Percentiles rank a stretch among this genome's conserved stretches.
These are phyloP conservation scores for Mormyrus lacerda DNA, from an alignment of 2,113 vertebrate species.

Conservation along the genomic window DNA sequence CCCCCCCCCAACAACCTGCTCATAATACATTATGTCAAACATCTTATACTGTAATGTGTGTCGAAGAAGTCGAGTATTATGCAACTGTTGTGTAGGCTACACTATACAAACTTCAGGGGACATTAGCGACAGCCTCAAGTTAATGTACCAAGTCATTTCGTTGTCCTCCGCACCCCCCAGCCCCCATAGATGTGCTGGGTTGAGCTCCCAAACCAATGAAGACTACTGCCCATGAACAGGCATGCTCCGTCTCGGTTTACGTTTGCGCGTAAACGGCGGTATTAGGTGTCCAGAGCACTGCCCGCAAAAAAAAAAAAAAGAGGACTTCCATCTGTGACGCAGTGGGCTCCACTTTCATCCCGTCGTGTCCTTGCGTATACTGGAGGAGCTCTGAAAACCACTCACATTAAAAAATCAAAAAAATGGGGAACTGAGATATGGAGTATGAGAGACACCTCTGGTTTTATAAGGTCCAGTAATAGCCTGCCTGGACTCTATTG, in stretches of 20 bases:
- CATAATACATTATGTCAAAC: background rate
- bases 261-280: background rate
- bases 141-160: background rate
- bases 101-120: constrained; percentile 4
- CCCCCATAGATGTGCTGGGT: background rate
- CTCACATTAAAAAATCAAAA: constrained; percentile 61
- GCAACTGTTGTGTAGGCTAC: background rate
- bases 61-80: background rate
- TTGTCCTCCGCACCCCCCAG: background rate
- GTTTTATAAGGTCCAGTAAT: constrained; percentile 34
- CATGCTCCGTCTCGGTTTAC: background rate
- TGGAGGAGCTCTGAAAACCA: constrained; percentile 40
- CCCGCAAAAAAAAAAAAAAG: background rate
- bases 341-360: background rate
- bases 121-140: background rate
- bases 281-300: background rate
- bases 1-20: background rate
- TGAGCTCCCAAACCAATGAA: background rate
- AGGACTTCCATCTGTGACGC: background rate
- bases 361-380: background rate
- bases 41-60: background rate
- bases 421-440: constrained; percentile 41
- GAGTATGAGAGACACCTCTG: constrained; percentile 46
- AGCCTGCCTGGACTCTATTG: constrained; percentile 12
- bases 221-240: background rate